Evolutionary conservation across 2,797 vertebrate species (phyloP), one percentile per base, ranked within the genome.

Genomic region (Xiphorhynchus erythropygius): DNA sequence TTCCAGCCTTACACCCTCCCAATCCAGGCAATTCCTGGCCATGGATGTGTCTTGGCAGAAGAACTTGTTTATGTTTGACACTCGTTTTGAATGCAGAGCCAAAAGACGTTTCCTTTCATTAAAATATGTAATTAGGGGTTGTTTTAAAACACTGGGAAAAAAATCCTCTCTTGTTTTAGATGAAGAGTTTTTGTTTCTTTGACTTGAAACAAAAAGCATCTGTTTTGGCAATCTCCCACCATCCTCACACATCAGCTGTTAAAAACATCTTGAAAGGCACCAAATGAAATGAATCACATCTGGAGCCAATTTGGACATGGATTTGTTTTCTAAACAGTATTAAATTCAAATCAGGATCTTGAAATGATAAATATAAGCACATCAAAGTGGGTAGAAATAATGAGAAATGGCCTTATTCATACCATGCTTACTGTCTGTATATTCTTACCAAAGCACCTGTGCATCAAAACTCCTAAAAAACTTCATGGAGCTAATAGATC

Each of bases 221-320:
- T 90, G 55, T 63, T 59, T 39, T 80, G 92, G 94, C 89, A 94
- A 49, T 32, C 64, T 93, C 93, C 47, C 67, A 77, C 69, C 57
- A 67, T 46, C 37, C 39, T 89, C 68, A 28, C 32, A 47, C 15
- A 88, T 95, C 77, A 73, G 88, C 79, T 93, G 74, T 89, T 92
- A 68, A 68, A 90, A 95, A 82, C 86, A 89, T 86, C 83, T 68
- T 84, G 68, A 92, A 94, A 88, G 69, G 50, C 81, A 89, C 62
- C 65, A 81, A 95, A 89, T 73, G 49, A 93, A 95, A 95, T 60
- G 5, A 90, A 85, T 78, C 63, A 52, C 85, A 74, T 80, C 79
- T 92, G 70, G 41, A 87, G 41, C 60, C 83, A 84, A 93, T 42
- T 67, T 78, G 68, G 53, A 83, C 44, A 85, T 3, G 32, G 16